Base-by-base conservation (phyloP, 1,140 invertebrate species). In the Drosophila gunungcola region DNA sequence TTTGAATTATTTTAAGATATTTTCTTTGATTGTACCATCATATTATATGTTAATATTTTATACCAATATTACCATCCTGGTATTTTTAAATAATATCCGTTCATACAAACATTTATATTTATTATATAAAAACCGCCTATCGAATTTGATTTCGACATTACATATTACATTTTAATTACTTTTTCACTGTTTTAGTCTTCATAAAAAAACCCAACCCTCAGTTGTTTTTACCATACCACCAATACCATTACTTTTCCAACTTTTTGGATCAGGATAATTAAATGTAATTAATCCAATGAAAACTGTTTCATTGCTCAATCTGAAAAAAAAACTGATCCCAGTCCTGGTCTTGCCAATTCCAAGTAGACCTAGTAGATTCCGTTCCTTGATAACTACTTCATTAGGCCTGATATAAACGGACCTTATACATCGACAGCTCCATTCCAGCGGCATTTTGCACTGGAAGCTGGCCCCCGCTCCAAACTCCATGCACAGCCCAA, bases 371-470 rank as follows among this genome's bases (percentile, higher is more conserved):
- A 55, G 29, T 65, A 70, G 64, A 75, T 80, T 76, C 78, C 78
- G 80, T 80, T 53, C 63, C 78, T 76, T 69, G 70, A 69, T 80
- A 80, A 80, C 72, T 58, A 86, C 81, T 85, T 85, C 82, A 85
- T 85, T 81, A 85, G 61, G 57, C 60, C 63, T 67, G 54, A 68
- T 64, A 58, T 73, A 64, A 73, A 16, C 68, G 10, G 46, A 29
- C 67, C 69, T 41, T 73, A 73, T 76, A 75, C 48, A 65, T 29
- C 61, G 55, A 39, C 56, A 45, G 48, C 13, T 41, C 48, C 42
- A 46, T 73, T 52, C 51, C 54, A 61, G 62, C 56, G 39, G 39
- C 36, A 27, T 41, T 49, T 53, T 29, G 34, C 74, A 16, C 32
- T 69, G 64, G 34, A 55, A 56, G 45, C 67, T 25, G 41, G 21